A percentile compares a stretch with the other conserved stretches of the same genome.
Evolutionary conservation across 2,797 vertebrate species (phyloP).

Genomic region (Decapterus maruadsi): DNA sequence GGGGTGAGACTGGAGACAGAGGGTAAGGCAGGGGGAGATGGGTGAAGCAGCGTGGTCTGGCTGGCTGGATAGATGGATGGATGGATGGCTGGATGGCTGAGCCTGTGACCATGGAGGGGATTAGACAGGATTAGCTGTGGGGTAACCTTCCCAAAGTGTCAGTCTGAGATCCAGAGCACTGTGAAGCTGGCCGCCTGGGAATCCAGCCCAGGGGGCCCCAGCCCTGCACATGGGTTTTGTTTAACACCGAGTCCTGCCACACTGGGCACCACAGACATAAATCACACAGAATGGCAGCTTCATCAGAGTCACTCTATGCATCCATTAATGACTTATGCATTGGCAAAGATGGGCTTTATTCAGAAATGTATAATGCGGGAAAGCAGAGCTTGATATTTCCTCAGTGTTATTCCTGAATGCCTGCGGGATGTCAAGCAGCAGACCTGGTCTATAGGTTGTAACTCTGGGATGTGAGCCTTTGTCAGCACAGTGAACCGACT

Average conservation of each 20-base stretch:
- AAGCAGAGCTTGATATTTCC: no score
- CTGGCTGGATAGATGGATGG: conserved; percentile 49
- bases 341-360: neutral
- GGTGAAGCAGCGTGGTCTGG: conserved; percentile 65
- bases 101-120: conserved; percentile 84
- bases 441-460: conserved; percentile 45
- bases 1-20: conserved; percentile 42
- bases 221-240: conserved; percentile 66
- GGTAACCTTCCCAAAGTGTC: conserved; percentile 87
- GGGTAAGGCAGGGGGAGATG: conserved; percentile 57
- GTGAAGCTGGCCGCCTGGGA: conserved; percentile 81
- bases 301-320: conserved; percentile 1
- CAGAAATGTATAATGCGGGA: neutral
- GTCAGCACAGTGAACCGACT: conserved; percentile 60
- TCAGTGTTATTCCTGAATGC: neutral
- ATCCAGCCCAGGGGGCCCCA: conserved; percentile 71
- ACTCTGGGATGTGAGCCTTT: conserved; percentile 48
- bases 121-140: conserved; percentile 86
- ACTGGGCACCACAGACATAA: conserved; percentile 60
- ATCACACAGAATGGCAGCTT: conserved; percentile 42
- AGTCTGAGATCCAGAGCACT: conserved; percentile 81
- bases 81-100: conserved; percentile 68
- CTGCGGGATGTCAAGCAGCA: conserved; percentile 5
- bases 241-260: conserved; percentile 62
- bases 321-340: neutral